These are phyloP conservation scores for Cryptus viduatorius DNA, from an alignment of 2,888 invertebrate species.

Conservation along the genomic window DNA sequence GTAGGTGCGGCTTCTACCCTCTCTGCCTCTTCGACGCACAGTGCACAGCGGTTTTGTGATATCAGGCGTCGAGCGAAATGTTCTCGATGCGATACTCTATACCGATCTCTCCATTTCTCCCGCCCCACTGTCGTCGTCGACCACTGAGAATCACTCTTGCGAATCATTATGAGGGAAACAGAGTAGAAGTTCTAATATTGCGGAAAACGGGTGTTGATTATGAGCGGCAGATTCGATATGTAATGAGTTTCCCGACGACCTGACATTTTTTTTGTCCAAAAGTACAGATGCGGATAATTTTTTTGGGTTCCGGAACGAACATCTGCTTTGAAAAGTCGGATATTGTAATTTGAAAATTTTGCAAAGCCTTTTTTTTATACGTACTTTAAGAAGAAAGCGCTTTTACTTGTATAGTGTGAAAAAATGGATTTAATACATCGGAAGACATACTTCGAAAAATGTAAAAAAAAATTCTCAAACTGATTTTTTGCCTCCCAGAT, in stretches of 20 bases:
- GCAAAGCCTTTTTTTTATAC: too few relatives aligned
- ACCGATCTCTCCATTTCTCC: conserved; percentile 56
- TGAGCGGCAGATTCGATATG: conserved; percentile 36
- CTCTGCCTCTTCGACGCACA: conserved; percentile 33
- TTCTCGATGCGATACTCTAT: conserved; percentile 33
- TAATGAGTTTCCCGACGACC: conserved; percentile 45
- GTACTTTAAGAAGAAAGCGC: too few relatives aligned
- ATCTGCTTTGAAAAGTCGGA: too few relatives aligned
- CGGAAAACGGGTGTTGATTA: not conserved
- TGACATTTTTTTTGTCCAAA: not conserved
- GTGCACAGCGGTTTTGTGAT: conserved; percentile 20
- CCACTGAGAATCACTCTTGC: conserved; percentile 36
- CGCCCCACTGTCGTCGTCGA: conserved; percentile 17
- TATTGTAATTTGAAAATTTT: too few relatives aligned
- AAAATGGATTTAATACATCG: too few relatives aligned
- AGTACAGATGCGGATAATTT: not conserved
- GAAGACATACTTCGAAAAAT: too few relatives aligned
- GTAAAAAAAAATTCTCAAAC: too few relatives aligned
- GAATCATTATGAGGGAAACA: conserved; percentile 2
- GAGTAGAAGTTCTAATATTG: not conserved
- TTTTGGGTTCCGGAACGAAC: not conserved
- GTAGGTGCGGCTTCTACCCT: conserved; percentile 67
- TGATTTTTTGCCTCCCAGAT: not conserved
- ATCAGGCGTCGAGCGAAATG: conserved; percentile 27
- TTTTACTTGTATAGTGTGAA: too few relatives aligned